Conservation (phyloP, 1,140 invertebrate species). For the Ceratina japonica region DNA sequence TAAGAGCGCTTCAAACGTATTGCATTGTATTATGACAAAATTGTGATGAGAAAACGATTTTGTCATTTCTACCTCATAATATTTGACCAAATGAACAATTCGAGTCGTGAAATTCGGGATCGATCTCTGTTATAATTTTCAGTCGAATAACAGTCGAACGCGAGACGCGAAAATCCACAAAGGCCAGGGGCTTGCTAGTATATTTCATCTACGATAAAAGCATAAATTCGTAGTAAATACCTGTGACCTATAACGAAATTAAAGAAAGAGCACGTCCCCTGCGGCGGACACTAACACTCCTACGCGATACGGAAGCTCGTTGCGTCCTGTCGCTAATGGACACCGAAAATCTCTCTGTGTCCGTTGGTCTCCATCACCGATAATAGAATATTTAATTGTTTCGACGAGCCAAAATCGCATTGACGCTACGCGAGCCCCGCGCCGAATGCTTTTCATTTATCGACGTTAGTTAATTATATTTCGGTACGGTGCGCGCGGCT, state of each 20-base stretch:
- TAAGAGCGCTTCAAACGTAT: too few relatives aligned
- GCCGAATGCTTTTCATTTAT: conserved; percentile 41
- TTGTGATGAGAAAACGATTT: too few relatives aligned
- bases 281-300: background rate
- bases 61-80: too few relatives aligned
- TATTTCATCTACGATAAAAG: background rate
- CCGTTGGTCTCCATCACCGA: background rate
- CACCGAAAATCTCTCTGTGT: background rate
- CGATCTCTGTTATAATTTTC: too few relatives aligned
- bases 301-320: background rate
- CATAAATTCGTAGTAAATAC: background rate
- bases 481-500: background rate
- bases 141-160: too few relatives aligned
- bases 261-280: background rate
- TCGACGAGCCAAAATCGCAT: conserved; percentile 15
- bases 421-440: conserved; percentile 9
- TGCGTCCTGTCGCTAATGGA: conserved; percentile 7
- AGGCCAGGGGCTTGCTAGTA: too few relatives aligned
- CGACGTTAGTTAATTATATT: conserved; percentile 44
- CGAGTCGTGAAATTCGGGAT: too few relatives aligned
- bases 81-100: too few relatives aligned
- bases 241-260: background rate
- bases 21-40: too few relatives aligned
- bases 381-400: conserved; percentile 40
- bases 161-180: too few relatives aligned